Evolutionary conservation across 2,113 vertebrate genomes (phyloP).

Genomic region (Emberiza fucata): DNA sequence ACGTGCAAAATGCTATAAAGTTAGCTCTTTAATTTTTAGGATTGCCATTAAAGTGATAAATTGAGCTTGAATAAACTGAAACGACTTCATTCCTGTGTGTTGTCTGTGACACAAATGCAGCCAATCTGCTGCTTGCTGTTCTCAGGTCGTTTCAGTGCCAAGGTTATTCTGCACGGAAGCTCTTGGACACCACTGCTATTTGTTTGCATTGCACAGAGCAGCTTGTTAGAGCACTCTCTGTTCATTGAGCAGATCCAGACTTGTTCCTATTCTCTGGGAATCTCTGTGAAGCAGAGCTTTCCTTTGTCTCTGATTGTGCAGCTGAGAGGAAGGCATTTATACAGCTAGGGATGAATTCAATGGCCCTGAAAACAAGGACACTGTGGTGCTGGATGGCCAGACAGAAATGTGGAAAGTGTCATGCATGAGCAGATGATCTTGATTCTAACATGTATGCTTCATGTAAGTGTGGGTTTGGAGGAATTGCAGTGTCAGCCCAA

Average conservation of each 20-base stretch:
- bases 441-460: neutral
- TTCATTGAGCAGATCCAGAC: neutral
- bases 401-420: neutral
- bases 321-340: neutral
- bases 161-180: conserved; percentile 30
- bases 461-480: neutral
- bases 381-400: neutral
- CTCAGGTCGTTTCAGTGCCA: conserved; percentile 21
- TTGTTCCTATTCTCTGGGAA: neutral
- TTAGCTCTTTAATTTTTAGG: neutral
- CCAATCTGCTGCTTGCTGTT: neutral
- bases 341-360: neutral
- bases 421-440: neutral
- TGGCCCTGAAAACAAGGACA: neutral
- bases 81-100: neutral
- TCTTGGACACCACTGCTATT: neutral
- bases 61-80: conserved; percentile 20
- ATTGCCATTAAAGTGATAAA: conserved; percentile 8
- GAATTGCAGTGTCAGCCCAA: neutral
- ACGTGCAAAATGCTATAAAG: neutral
- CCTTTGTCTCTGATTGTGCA: neutral
- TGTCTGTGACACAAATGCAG: neutral
- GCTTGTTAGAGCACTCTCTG: neutral
- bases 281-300: neutral
- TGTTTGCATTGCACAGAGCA: conserved; percentile 37